These are phyloP conservation scores for Rhinolophus sinicus DNA, from an alignment of 2,113 vertebrate species.

Conservation along the genomic window DNA sequence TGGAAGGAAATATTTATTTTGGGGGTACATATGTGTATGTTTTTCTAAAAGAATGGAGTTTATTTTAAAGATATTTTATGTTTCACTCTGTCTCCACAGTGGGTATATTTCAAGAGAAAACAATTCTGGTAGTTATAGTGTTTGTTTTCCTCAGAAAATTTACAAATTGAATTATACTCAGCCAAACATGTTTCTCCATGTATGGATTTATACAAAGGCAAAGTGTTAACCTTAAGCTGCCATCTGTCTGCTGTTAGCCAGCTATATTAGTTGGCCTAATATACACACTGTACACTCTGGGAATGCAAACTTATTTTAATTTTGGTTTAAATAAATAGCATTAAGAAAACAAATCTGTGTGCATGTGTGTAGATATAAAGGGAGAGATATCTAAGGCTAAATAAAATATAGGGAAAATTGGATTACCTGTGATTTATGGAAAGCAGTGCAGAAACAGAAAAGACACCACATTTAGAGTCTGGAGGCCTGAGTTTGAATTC, in stretches of 20 bases:
- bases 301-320: constrained; percentile 3
- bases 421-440: not conserved
- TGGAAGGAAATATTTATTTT: constrained; percentile 44
- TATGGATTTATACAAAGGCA: not conserved
- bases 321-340: constrained; percentile 27
- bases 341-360: constrained; percentile 12
- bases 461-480: not conserved
- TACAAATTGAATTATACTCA: constrained; percentile 34
- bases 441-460: not conserved
- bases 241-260: not conserved
- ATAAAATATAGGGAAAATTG: not conserved
- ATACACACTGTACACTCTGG: not conserved
- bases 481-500: not conserved
- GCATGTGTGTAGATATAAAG: no score
- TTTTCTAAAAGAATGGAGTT: not conserved
- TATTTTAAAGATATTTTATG: constrained; percentile 33
- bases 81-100: constrained; percentile 13
- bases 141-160: constrained; percentile 48
- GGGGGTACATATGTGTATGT: not conserved
- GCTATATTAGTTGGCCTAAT: not conserved
- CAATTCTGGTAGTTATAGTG: constrained; percentile 7
- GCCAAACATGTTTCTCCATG: not conserved
- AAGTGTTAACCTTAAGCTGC: not conserved
- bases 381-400: not conserved
- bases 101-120: constrained; percentile 38